phyloP scores from a whole-genome alignment of 1,140 invertebrate genomes.

The Drosophila melanica region DNA sequence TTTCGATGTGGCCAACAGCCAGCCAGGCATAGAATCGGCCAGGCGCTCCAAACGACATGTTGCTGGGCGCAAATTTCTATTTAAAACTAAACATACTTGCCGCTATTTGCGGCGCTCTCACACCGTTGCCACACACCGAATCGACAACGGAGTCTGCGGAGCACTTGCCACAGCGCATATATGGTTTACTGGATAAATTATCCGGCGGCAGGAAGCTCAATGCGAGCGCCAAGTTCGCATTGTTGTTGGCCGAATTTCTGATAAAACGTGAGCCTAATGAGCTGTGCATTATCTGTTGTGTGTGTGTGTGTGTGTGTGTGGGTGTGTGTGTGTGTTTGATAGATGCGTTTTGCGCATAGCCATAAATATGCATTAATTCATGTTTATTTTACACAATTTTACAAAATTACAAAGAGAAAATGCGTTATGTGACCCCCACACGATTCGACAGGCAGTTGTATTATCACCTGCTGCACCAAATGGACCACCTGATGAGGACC shows the following conservation, averaged over 20 bases:
- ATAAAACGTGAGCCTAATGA: slow-evolving; percentile 74
- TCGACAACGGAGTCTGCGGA: slow-evolving; percentile 6
- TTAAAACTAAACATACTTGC: slow-evolving; percentile 47
- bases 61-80: slow-evolving; percentile 38
- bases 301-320: slow-evolving; percentile 5
- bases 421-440: slow-evolving; percentile 67
- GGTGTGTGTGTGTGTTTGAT: slow-evolving; percentile 25
- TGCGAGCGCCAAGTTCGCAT: slow-evolving; percentile 64
- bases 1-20: slow-evolving; percentile 47
- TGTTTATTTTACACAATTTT: slow-evolving; percentile 29
- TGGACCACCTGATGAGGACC: slow-evolving; percentile 42
- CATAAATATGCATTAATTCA: slow-evolving; percentile 45
- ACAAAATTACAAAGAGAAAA: slow-evolving; percentile 57
- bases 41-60: slow-evolving; percentile 60
- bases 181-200: slow-evolving; percentile 55
- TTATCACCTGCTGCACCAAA: slow-evolving; percentile 64
- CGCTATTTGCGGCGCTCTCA: slow-evolving; percentile 29
- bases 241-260: slow-evolving; percentile 67
- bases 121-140: slow-evolving; percentile 7
- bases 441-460: slow-evolving; percentile 69
- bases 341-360: slow-evolving; percentile 23
- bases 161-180: slow-evolving; percentile 57
- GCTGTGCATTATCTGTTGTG: slow-evolving; percentile 29
- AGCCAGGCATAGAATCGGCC: slow-evolving; percentile 45
- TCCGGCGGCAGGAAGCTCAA: slow-evolving; percentile 38